phyloP scores from a whole-genome alignment of 2,797 vertebrate genomes.

The Cercopithecus mitis region DNA sequence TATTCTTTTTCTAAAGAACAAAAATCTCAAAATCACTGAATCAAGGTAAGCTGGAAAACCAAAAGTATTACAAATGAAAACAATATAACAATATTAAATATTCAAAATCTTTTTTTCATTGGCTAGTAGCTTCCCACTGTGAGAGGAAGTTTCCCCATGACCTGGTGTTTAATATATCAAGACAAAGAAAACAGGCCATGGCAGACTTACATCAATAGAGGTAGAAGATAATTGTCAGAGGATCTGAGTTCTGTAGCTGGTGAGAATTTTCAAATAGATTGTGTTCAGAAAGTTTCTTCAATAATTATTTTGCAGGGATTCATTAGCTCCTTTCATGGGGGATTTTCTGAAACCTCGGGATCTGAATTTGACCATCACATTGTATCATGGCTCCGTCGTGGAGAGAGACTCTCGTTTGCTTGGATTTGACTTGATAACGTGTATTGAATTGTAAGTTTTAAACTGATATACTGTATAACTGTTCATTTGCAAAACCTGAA shows the following conservation, averaged over 20 bases:
- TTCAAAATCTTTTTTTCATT: neutral
- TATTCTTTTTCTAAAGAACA: neutral
- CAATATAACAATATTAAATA: neutral
- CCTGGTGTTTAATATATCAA: neutral
- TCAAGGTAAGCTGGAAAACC: neutral
- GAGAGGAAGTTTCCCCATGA: neutral
- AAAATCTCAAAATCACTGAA: neutral
- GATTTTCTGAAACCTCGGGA: constrained; percentile 90
- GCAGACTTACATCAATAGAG: neutral
- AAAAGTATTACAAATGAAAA: neutral
- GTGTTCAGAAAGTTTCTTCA: neutral
- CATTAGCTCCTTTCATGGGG: constrained; percentile 87
- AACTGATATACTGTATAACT: neutral
- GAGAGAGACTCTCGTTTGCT: constrained; percentile 90
- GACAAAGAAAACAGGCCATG: neutral
- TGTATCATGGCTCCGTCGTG: constrained; percentile 94
- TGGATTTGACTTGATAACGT: constrained; percentile 93
- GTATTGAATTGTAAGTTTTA: constrained; percentile 94
- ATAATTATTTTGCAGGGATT: constrained; percentile 84
- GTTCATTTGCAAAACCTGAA: neutral
- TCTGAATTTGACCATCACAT: constrained; percentile 87
- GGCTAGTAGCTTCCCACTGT: neutral
- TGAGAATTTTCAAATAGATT: neutral
- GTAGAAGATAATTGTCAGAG: neutral
- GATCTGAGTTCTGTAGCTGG: neutral